Evolutionary conservation across 2,113 vertebrate genomes (phyloP).

Genomic region (Promerops cafer): DNA sequence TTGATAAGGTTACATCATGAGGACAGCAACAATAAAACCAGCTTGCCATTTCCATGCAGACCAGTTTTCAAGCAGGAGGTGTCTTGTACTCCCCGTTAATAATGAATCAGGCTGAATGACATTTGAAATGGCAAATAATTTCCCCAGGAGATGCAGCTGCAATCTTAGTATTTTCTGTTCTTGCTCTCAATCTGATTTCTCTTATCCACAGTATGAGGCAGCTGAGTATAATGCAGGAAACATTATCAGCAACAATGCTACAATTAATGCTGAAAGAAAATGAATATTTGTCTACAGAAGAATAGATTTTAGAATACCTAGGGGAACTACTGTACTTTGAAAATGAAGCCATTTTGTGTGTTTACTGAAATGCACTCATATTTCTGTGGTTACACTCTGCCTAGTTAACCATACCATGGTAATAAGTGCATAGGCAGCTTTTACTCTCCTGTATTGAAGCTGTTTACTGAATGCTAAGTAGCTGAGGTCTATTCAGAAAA

Average conservation of each 20-base stretch:
- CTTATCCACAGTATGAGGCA: conserved; percentile 41
- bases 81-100: conserved; percentile 46
- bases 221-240: conserved; percentile 35
- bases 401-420: conserved; percentile 53
- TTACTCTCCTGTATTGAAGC: conserved; percentile 13
- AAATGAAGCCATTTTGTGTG: conserved; percentile 37
- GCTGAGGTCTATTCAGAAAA: conserved; percentile 9
- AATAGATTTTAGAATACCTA: conserved; percentile 42
- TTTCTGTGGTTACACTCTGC: conserved; percentile 24
- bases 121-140: conserved; percentile 69
- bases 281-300: conserved; percentile 42
- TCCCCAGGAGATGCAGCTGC: conserved; percentile 68
- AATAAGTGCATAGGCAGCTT: conserved; percentile 23
- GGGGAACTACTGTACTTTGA: conserved; percentile 36
- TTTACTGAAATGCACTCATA: conserved; percentile 32
- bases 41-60: conserved; percentile 29
- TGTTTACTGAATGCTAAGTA: conserved; percentile 47
- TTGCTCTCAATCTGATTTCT: conserved; percentile 41
- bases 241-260: conserved; percentile 46
- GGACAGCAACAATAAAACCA: background rate
- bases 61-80: conserved; percentile 48
- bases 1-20: conserved; percentile 13
- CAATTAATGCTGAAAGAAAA: conserved; percentile 59
- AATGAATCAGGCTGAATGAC: conserved; percentile 67
- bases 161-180: conserved; percentile 47